Evolutionary conservation across 2,113 vertebrate species (phyloP).

Genomic region (Erpornis zantholeuca): DNA sequence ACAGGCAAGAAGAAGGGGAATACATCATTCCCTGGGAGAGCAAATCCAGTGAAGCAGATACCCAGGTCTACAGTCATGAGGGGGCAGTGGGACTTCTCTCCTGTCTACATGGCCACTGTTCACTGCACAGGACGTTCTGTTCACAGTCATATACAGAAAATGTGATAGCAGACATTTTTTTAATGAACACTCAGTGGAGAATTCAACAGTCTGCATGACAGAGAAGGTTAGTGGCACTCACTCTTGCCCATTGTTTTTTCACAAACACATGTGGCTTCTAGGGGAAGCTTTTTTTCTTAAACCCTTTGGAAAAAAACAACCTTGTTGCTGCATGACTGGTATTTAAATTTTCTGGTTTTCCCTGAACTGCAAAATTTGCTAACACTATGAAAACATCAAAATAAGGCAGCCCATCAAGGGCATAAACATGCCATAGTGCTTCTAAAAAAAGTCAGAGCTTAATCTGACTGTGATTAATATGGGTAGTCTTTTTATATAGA

Average conservation of each 20-base stretch:
- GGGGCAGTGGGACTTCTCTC: neutral
- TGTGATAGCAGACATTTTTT: neutral
- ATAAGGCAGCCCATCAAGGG: neutral
- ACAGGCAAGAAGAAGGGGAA: neutral
- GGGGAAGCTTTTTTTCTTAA: neutral
- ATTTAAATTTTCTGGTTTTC: neutral
- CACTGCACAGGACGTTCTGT: neutral
- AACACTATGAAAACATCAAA: neutral
- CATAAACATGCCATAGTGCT: neutral
- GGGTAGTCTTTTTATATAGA: neutral
- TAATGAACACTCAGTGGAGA: neutral
- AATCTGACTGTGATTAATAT: neutral
- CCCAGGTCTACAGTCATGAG: neutral
- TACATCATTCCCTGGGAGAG: neutral
- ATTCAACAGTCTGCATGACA: neutral
- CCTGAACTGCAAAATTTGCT: neutral
- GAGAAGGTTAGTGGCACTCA: neutral
- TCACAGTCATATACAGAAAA: neutral
- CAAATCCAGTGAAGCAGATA: neutral
- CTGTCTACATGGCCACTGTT: neutral
- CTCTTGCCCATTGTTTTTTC: neutral
- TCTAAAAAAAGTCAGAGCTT: neutral
- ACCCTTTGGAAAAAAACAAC: neutral
- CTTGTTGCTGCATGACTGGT: neutral
- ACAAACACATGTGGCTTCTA: neutral